Base-by-base conservation (phyloP, 2,113 vertebrate genomes). In the Hyaena hyaena region DNA sequence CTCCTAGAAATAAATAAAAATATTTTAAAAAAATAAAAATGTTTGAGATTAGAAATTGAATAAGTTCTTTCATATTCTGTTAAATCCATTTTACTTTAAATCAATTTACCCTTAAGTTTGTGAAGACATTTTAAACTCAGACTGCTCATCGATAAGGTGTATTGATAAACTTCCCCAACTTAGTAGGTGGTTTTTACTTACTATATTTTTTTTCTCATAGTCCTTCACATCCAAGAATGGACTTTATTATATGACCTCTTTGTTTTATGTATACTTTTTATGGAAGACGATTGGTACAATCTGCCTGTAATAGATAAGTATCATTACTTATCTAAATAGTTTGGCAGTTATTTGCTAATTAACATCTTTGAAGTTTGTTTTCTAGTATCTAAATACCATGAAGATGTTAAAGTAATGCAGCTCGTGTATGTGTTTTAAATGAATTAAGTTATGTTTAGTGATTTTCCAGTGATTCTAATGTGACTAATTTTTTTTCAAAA, bases 291-390 rank as follows among this genome's bases (percentile, higher is more conserved):
- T n/a, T 26, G n/a, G 23, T 93, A 65, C 24, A 73, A 53, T 80
- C 65, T 55, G 10, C 33, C 24, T 58, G 4, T 39, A 63, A 50
- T 84, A 89, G 79, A 43, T 87, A 61, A 76, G 45, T 31, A 69
- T 50, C 53, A 84, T 28, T 17, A 89, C 35, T 95, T 92, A 82
- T 31, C 9, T 87, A 50, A 96, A 85, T 58, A 73, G 45, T 95
- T 73, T 80, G 53, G 50, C 43, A 77, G 5, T 89, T 63, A 31
- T 77, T 84, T 35, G 79, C 23, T 95, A 74, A 82, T 91, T 83
- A 95, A 89, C 31, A 84, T 65, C 69, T 95, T 95, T 73, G 26
- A 89, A 69, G 65, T 80, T 95, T 71, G 50, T 84, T 69, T 88
- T 61, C 90, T 95, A 71, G 50, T 15, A 74, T 12, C 68, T 81